Evolutionary conservation across 2,888 invertebrate genomes (phyloP).

Genomic region (Hemaris fuciformis): DNA sequence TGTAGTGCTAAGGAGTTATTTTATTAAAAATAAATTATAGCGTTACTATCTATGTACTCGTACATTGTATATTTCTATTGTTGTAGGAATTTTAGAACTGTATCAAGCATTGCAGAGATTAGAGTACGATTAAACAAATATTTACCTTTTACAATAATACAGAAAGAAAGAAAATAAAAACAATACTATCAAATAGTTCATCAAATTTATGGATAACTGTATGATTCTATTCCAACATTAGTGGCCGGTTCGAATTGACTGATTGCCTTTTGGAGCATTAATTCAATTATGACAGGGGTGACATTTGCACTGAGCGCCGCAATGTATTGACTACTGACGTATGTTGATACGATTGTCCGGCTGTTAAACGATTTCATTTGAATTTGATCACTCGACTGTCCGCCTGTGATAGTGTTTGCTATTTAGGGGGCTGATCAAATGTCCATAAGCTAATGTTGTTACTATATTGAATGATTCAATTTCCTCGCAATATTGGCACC

Average conservation of each 20-base stretch:
- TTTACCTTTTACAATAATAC: no score
- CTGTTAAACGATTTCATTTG: constrained; percentile 75
- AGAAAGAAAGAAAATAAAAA: no score
- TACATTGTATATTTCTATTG: no score
- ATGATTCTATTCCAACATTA: constrained; percentile 1
- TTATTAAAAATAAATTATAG: no score
- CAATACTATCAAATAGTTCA: not conserved
- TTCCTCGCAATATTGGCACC: not conserved
- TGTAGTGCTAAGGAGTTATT: no score
- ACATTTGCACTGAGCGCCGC: constrained; percentile 46
- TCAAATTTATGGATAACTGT: not conserved
- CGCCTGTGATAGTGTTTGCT: constrained; percentile 67
- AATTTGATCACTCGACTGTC: constrained; percentile 78
- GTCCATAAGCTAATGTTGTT: constrained; percentile 4
- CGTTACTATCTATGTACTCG: no score
- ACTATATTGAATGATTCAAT: not conserved
- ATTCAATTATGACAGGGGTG: constrained; percentile 48
- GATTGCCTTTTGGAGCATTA: constrained; percentile 24
- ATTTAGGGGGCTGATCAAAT: constrained; percentile 39
- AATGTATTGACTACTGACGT: constrained; percentile 69
- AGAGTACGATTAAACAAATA: no score
- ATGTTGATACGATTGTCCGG: constrained; percentile 76
- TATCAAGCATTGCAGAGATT: no score
- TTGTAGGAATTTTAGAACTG: no score
- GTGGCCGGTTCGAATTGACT: constrained; percentile 2